Evolutionary conservation across 2,113 vertebrate species (phyloP), one percentile per base, ranked within the genome.

Genomic region (Ictalurus punctatus): DNA sequence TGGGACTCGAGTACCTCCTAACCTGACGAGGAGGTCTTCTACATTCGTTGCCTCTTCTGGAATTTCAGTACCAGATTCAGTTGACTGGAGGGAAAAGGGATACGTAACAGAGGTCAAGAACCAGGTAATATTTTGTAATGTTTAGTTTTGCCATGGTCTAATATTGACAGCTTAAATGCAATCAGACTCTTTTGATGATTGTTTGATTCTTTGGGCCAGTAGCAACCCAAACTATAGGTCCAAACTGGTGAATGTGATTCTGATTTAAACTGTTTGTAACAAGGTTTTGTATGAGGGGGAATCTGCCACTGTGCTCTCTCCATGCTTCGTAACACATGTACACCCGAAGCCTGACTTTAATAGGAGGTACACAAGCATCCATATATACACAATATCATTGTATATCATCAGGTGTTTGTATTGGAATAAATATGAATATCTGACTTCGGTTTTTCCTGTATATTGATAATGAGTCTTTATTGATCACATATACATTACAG

Each of bases 51-150:
- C 90, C 0, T 19, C 79, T 0, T n/a, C 93, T 0, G 88, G 88
- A 1, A 25, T 65, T 0, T 8, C 40, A 0, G 0, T 94, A 19
- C 97, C 97, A 0, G 96, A 95, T 59, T 88, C 90, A 0, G 0
- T 98, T 90, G 97, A 98, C 93, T 98, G 97, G 98, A 94, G 96
- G 91, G 89, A 96, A 9, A 94, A 95, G 30, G 96, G 96, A 0
- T 96, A 92, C 0, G 97, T 99, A 78, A 97, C 97, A 0, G 65
- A 87, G 0, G 97, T 98, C 76, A 98, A 98, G 91, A 93, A 93
- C 80, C 98, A 99, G 97, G 98, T 97, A 86, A 30, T 63, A 27
- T 40, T 59, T 81, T 44, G 7, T 52, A 23, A 10, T 52, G 54
- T 81, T 58, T 40, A 12, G n/a, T 56, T 56, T 80, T 54, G 21